A percentile compares a stretch with the other conserved stretches of the same genome.
phyloP scores from a whole-genome alignment of 2,113 vertebrate genomes.

The Sminthopsis crassicaudata region DNA sequence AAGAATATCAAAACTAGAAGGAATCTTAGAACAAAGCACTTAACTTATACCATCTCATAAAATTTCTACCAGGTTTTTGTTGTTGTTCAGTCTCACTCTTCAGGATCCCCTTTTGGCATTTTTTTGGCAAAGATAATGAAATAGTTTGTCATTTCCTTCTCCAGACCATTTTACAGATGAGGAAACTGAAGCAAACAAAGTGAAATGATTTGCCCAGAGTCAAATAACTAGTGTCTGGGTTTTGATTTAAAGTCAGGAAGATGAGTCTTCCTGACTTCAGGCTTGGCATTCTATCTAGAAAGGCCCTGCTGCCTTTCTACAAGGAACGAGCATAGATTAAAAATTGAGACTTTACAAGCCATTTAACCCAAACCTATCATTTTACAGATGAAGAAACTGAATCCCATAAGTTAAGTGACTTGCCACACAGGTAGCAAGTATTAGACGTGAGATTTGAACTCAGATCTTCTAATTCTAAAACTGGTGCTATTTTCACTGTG shows the following conservation, averaged over 20 bases:
- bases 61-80: not conserved
- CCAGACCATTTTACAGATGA: too few relatives aligned
- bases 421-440: not conserved
- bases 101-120: too few relatives aligned
- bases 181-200: too few relatives aligned
- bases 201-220: too few relatives aligned
- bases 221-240: too few relatives aligned
- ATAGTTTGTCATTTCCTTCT: too few relatives aligned
- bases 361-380: not conserved
- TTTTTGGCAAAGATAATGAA: too few relatives aligned
- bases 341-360: not conserved
- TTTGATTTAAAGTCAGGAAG: too few relatives aligned
- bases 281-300: not conserved
- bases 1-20: too few relatives aligned
- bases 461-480: not conserved
- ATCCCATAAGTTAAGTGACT: not conserved
- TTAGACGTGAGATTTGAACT: not conserved
- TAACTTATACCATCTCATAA: not conserved
- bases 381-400: not conserved
- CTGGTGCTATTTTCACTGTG: not conserved
- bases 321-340: not conserved
- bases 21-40: not conserved
- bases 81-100: too few relatives aligned
- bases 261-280: not conserved
- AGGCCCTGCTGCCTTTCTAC: not conserved